A percentile compares a stretch with the other conserved stretches of the same genome.
phyloP scores from a whole-genome alignment of 2,113 vertebrate species.

The Rhineura floridana region DNA sequence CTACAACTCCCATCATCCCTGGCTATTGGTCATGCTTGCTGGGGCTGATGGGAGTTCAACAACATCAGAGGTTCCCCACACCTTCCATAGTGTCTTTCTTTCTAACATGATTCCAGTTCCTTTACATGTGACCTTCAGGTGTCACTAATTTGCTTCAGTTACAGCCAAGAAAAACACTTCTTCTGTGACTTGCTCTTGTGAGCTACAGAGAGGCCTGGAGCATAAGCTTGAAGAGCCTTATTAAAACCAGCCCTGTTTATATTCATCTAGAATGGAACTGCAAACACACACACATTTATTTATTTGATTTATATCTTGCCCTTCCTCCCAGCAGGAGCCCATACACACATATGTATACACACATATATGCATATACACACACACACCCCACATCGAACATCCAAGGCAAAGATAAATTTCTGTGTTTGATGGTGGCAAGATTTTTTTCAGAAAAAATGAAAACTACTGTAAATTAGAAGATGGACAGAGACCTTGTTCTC shows the following conservation, averaged over 20 bases:
- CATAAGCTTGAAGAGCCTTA: constrained; percentile 3
- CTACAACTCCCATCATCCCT: too few species aligned
- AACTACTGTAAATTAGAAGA: neutral
- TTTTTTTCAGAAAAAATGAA: neutral
- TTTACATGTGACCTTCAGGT: constrained; percentile 30
- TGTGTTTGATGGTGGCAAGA: constrained; percentile 19
- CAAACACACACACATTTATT: neutral
- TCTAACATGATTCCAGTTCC: constrained; percentile 12
- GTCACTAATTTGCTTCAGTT: constrained; percentile 44
- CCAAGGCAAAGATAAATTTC: constrained; percentile 39
- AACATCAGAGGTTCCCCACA: too few species aligned
- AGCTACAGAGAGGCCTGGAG: neutral
- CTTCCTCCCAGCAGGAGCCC: too few species aligned
- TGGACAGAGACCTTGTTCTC: too few species aligned
- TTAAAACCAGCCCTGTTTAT: constrained; percentile 34
- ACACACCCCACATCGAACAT: neutral
- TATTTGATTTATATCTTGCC: too few species aligned
- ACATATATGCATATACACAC: too few species aligned
- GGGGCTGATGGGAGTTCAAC: too few species aligned
- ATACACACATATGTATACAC: too few species aligned
- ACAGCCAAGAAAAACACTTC: constrained; percentile 14
- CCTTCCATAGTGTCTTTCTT: too few species aligned
- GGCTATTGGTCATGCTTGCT: too few species aligned
- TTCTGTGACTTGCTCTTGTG: neutral
- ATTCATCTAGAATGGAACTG: constrained; percentile 41